Percentiles rank a stretch among this genome's conserved stretches.
Conservation (phyloP, 2,113 vertebrate genomes). For the Sardina pilchardus region DNA sequence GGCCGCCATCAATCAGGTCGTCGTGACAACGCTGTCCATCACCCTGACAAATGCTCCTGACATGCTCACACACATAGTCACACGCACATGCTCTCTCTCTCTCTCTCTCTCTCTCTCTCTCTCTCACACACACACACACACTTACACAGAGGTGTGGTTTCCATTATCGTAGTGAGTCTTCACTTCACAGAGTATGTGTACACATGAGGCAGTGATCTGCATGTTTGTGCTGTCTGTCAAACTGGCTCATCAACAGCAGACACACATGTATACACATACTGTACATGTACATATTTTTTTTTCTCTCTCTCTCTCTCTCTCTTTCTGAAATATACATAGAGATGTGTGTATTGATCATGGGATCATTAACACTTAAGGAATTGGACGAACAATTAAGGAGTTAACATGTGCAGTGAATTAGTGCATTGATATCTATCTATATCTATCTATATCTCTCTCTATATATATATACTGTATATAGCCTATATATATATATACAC, state of each 20-base stretch:
- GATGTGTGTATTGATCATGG: neutral
- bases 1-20: constrained; percentile 60
- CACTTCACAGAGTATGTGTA: neutral
- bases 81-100: neutral
- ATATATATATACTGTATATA: neutral
- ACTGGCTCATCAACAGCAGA: neutral
- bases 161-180: neutral
- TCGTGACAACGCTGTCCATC: constrained; percentile 49
- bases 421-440: no score
- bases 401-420: neutral
- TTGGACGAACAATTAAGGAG: neutral
- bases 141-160: neutral
- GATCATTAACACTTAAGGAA: neutral
- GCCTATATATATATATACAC: no score
- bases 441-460: no score
- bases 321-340: no score
- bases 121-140: neutral
- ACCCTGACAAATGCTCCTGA: constrained; percentile 51
- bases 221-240: no score
- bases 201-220: neutral
- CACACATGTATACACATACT: neutral
- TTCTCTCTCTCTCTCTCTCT: no score
- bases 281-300: no score
- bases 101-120: neutral
- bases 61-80: constrained; percentile 30